A percentile compares a stretch with the other conserved stretches of the same genome.
Conservation (phyloP, 2,797 vertebrate genomes). For the Cyprinodon diabolis region DNA sequence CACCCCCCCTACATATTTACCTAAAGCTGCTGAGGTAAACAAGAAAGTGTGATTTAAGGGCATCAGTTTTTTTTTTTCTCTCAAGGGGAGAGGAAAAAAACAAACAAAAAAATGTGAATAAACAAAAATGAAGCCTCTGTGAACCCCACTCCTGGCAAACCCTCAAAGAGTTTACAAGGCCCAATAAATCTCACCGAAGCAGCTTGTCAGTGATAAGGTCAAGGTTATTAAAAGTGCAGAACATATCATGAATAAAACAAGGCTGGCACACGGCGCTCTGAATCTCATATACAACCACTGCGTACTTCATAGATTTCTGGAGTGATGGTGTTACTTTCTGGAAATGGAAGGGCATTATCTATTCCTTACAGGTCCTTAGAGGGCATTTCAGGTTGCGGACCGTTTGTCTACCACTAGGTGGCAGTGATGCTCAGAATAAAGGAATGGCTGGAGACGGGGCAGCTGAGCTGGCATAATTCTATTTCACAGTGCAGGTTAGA, state of each 20-base stretch:
- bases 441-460: conserved; percentile 20
- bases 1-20: conserved; percentile 27
- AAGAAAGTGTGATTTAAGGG: conserved; percentile 40
- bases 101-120: not conserved
- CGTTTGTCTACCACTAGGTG: conserved; percentile 61
- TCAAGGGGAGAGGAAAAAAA: conserved; percentile 21
- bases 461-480: conserved; percentile 15
- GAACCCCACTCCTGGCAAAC: conserved; percentile 74
- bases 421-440: conserved; percentile 69
- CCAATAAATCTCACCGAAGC: conserved; percentile 67
- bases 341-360: conserved; percentile 51
- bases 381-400: conserved; percentile 17
- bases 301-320: conserved; percentile 39
- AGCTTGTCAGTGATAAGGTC: conserved; percentile 74
- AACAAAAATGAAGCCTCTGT: conserved; percentile 52
- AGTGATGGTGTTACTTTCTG: conserved; percentile 37
- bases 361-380: conserved; percentile 34
- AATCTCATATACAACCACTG: conserved; percentile 38
- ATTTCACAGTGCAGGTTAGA: not conserved
- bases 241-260: conserved; percentile 71
- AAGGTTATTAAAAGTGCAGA: conserved; percentile 74
- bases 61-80: conserved; percentile 26
- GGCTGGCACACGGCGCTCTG: conserved; percentile 11
- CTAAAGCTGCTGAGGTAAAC: conserved; percentile 59
- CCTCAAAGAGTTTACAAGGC: conserved; percentile 65